Evolutionary conservation across 2,113 vertebrate genomes (phyloP), one percentile per base, ranked within the genome.

Genomic region (Barbus barbus): DNA sequence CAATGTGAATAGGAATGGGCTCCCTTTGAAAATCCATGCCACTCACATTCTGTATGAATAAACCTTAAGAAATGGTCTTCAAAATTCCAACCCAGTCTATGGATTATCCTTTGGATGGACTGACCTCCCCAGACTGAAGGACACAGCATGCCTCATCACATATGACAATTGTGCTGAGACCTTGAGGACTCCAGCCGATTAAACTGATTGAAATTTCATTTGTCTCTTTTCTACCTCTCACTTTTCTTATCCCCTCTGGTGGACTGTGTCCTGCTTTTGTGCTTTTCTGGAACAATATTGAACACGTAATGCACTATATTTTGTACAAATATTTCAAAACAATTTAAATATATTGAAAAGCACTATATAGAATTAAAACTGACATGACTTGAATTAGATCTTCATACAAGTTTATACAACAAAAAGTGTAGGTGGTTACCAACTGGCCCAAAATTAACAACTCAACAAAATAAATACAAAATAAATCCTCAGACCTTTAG

Each of bases 151-250:
- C 91, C 88, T 71, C 87, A 84, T 81, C 28, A 86, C 74, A 87
- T 83, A 46, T 87, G 86, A 89, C 88, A 87, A 84, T 79, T 56
- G 86, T 89, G 58, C 88, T 85, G 86, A 84, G 88, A 93, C 91
- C 92, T 90, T 90, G 88, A 92, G 86, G 90, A 91, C 91, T 91
- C 72, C 11, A 75, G 87, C 79, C 91, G 90, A 94, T 93, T 93
- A 92, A 92, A 92, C 90, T 91, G 89, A 94, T 91, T 95, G 91
- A 93, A 94, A 94, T 91, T 89, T 89, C 86, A 91, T 93, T 93
- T 92, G 88, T 90, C 89, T 89, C 82, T 79, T 83, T 86, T 69
- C 83, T 73, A 83, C 65, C 74, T 78, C 80, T 78, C 63, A 56
- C 78, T 73, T 24, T 84, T 85, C 69, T 61, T 53, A 81, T 81